phyloP scores from a whole-genome alignment of 2,797 vertebrate species.

The Amblyopsis hoosieri region DNA sequence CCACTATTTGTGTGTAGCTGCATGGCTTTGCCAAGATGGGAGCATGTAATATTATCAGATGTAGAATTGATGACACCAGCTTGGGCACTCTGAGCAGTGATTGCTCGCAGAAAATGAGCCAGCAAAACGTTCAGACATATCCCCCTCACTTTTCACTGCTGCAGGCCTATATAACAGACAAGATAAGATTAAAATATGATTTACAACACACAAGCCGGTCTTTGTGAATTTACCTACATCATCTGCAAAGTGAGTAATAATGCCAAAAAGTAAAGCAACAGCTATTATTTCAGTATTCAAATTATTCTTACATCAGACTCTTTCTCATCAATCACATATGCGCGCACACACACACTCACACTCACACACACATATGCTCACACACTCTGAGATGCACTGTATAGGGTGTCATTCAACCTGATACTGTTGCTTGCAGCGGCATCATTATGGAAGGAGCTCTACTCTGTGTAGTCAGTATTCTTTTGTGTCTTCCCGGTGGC shows the following conservation, averaged over 20 bases:
- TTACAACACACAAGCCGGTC: not conserved
- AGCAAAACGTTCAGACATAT: not conserved
- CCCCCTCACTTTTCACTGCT: not conserved
- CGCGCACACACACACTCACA: too few relatives aligned
- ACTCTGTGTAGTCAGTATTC: too few relatives aligned
- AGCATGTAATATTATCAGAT: conserved; percentile 58
- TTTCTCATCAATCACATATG: conserved; percentile 13
- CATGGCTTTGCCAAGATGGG: conserved; percentile 49
- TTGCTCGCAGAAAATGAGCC: conserved; percentile 38
- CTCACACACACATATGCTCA: conserved; percentile 17
- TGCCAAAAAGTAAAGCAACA: too few relatives aligned
- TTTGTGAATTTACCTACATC: not conserved
- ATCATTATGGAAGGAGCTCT: conserved; percentile 33
- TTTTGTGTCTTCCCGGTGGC: too few relatives aligned
- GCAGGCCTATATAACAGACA: not conserved
- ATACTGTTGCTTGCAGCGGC: conserved; percentile 55
- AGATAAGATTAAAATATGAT: not conserved
- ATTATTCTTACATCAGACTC: conserved; percentile 1
- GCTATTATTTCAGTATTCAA: conserved; percentile 1
- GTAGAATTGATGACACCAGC: conserved; percentile 38
- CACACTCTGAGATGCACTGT: conserved; percentile 28
- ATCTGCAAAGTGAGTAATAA: too few relatives aligned
- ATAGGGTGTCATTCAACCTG: conserved; percentile 61
- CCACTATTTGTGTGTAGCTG: conserved; percentile 26
- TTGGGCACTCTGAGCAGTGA: conserved; percentile 57